Evolutionary conservation across 2,113 vertebrate species (phyloP).

Genomic region (Phyllopteryx taeniolatus): DNA sequence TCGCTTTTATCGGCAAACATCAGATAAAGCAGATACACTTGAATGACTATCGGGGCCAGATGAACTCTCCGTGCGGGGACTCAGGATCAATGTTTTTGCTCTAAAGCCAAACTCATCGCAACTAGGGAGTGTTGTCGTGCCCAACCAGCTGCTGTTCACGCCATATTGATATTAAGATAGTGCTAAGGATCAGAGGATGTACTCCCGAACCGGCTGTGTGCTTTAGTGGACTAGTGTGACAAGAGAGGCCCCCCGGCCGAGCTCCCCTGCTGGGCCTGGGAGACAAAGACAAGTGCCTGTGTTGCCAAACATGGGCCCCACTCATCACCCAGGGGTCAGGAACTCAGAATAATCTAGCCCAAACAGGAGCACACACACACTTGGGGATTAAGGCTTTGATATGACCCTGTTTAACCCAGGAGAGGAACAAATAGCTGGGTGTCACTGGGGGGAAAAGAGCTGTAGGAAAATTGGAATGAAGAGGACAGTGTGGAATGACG

Average conservation of each 20-base stretch:
- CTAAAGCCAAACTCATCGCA: slow-evolving; percentile 46
- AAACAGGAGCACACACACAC: slow-evolving; percentile 53
- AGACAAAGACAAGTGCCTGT: slow-evolving; percentile 72
- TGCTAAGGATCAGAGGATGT: slow-evolving; percentile 35
- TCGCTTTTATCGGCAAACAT: slow-evolving; percentile 66
- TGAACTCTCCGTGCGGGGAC: slow-evolving; percentile 59
- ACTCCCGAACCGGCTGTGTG: slow-evolving; percentile 33
- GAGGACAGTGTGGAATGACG: slow-evolving; percentile 17
- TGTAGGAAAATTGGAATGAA: slow-evolving; percentile 10
- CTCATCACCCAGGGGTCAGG: slow-evolving; percentile 69
- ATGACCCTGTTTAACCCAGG: slow-evolving; percentile 73
- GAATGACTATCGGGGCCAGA: slow-evolving; percentile 63
- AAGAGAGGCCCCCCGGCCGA: slow-evolving; percentile 49
- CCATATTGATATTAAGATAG: slow-evolving; percentile 50
- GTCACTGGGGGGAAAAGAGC: slow-evolving; percentile 27
- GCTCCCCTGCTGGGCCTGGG: slow-evolving; percentile 56
- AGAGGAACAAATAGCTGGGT: slow-evolving; percentile 29
- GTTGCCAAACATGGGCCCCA: slow-evolving; percentile 75
- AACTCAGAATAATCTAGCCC: slow-evolving; percentile 69
- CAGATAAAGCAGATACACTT: slow-evolving; percentile 68
- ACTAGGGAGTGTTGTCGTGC: slow-evolving; percentile 32
- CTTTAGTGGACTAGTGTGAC: slow-evolving; percentile 39
- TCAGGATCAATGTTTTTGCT: slow-evolving; percentile 69
- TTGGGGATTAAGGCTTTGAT: slow-evolving; percentile 62
- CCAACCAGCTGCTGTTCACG: slow-evolving; percentile 60